phyloP scores from a whole-genome alignment of 2,888 invertebrate genomes.

The Drosophila subsilvestris region DNA sequence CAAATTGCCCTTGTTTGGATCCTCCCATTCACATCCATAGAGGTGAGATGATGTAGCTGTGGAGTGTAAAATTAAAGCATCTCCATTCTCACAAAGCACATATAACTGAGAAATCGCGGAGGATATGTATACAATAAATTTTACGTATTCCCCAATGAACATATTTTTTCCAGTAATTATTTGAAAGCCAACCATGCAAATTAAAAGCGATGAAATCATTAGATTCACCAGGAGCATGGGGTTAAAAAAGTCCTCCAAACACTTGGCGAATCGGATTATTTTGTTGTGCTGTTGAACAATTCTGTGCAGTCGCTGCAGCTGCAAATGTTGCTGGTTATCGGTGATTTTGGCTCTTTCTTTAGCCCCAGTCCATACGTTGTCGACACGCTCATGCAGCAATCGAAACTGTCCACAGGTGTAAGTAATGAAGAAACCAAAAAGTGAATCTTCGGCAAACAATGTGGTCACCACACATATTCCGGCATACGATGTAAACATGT shows the following conservation, averaged over 20 bases:
- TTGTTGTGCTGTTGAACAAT: conserved; percentile 77
- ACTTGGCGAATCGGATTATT: conserved; percentile 77
- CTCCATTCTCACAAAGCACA: conserved; percentile 82
- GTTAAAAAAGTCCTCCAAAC: conserved; percentile 82
- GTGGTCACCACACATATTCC: conserved; percentile 83
- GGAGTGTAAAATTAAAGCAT: conserved; percentile 81
- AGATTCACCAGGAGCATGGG: conserved; percentile 82
- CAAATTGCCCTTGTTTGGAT: conserved; percentile 5
- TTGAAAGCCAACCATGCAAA: conserved; percentile 84
- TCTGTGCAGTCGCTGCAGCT: conserved; percentile 55
- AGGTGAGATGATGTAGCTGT: conserved; percentile 75
- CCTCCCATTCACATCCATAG: conserved; percentile 82
- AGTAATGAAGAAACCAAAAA: conserved; percentile 83
- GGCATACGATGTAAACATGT: conserved; percentile 82
- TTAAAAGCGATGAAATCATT: conserved; percentile 81
- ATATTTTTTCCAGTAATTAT: conserved; percentile 81
- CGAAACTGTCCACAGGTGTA: conserved; percentile 83
- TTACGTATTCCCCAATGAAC: conserved; percentile 82
- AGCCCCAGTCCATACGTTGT: conserved; percentile 45
- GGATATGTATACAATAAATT: conserved; percentile 82
- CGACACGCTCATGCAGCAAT: conserved; percentile 79
- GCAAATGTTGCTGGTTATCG: conserved; percentile 47
- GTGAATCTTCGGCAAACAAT: conserved; percentile 82
- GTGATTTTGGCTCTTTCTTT: not conserved
- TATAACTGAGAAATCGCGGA: conserved; percentile 82